These are phyloP conservation scores for Acomys russatus DNA, from an alignment of 2,797 vertebrate genomes.

Conservation along the genomic window DNA sequence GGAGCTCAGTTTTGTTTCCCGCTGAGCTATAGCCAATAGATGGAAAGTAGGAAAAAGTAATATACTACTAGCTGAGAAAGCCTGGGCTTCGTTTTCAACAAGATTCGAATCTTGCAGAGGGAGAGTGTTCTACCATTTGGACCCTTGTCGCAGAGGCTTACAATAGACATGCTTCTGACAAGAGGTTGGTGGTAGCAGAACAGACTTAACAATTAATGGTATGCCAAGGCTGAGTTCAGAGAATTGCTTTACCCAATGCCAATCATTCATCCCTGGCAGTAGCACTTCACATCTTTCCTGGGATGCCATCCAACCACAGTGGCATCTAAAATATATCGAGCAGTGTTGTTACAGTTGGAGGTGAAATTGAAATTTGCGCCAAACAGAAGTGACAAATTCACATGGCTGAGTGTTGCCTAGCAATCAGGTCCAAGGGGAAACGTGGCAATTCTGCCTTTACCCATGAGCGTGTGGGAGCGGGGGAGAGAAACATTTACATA, in stretches of 20 bases:
- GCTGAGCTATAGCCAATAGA: constrained; percentile 71
- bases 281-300: constrained; percentile 92
- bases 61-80: constrained; percentile 76
- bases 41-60: constrained; percentile 72
- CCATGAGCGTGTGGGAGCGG: constrained; percentile 63
- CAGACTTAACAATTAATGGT: constrained; percentile 90
- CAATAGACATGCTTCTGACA: constrained; percentile 85
- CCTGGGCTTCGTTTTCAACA: constrained; percentile 74
- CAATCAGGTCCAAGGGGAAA: constrained; percentile 88
- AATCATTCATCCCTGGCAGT: constrained; percentile 92
- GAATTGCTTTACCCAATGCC: constrained; percentile 91
- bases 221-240: constrained; percentile 90
- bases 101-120: constrained; percentile 69
- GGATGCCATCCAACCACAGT: constrained; percentile 91
- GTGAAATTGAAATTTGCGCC: constrained; percentile 92
- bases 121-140: constrained; percentile 83
- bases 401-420: constrained; percentile 92
- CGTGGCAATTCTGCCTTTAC: constrained; percentile 89
- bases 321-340: constrained; percentile 91
- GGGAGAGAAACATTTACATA: constrained; percentile 70
- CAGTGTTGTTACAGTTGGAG: constrained; percentile 92
- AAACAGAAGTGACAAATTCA: constrained; percentile 92
- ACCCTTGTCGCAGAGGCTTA: constrained; percentile 84
- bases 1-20: constrained; percentile 73
- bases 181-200: constrained; percentile 86